A percentile compares a stretch with the other conserved stretches of the same genome.
phyloP scores from a whole-genome alignment of 2,888 invertebrate species.

The Idaea biselata region DNA sequence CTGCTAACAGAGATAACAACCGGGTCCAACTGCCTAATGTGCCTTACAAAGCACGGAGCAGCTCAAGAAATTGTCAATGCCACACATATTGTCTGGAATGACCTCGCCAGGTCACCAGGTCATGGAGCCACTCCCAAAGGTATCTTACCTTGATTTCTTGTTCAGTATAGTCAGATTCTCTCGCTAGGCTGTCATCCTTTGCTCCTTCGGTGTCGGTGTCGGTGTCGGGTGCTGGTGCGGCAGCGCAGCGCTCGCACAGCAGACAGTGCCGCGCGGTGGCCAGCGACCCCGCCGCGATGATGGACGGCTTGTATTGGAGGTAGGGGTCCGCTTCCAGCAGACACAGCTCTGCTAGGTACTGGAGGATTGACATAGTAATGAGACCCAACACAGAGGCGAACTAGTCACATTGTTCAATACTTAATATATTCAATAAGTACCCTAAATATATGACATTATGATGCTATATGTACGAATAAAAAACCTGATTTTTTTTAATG shows the following conservation, averaged over 20 bases:
- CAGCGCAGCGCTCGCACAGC: slow-evolving; percentile 59
- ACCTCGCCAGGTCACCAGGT: too few species aligned
- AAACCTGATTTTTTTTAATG: too few species aligned
- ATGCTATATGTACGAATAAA: too few species aligned
- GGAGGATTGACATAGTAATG: slow-evolving; percentile 18
- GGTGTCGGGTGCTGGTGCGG: slow-evolving; percentile 22
- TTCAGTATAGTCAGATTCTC: slow-evolving; percentile 6
- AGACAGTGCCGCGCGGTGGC: slow-evolving; percentile 90
- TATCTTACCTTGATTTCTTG: not conserved
- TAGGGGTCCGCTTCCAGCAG: slow-evolving; percentile 93
- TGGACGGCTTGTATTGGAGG: slow-evolving; percentile 89
- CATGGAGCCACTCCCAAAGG: too few species aligned
- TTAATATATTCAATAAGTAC: too few species aligned
- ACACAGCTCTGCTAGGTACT: slow-evolving; percentile 92
- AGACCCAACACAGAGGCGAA: not conserved
- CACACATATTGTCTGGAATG: too few species aligned
- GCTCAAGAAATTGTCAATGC: too few species aligned
- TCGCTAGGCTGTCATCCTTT: slow-evolving; percentile 15
- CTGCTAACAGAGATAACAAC: too few species aligned
- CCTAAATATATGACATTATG: too few species aligned
- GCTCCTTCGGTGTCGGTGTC: slow-evolving; percentile 15
- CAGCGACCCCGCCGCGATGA: slow-evolving; percentile 89
- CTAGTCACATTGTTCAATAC: too few species aligned
- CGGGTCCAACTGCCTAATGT: too few species aligned
- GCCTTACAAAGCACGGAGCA: too few species aligned